Evolutionary conservation across 64 coral and sea anemone genomes (phyloP).

Genomic region (Montipora sp.): DNA sequence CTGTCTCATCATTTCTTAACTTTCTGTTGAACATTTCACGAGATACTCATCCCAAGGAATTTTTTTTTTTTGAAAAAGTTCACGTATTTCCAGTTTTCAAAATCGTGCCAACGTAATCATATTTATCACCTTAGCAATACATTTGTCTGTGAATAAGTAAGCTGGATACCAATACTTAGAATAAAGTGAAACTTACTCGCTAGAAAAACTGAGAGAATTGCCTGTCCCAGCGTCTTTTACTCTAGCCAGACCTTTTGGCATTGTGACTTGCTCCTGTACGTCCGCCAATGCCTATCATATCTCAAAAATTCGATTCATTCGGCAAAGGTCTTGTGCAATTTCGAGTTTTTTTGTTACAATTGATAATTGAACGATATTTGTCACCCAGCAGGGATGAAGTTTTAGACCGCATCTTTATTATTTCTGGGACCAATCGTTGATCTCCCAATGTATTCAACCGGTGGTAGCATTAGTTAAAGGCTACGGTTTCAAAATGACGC

Average conservation of each 20-base stretch:
- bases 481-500: background rate
- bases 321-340: background rate
- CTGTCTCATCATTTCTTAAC: background rate
- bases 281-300: background rate
- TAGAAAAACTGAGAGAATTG: background rate
- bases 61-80: background rate
- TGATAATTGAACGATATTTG: slow-evolving; percentile 35
- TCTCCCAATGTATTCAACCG: background rate
- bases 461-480: background rate
- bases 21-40: background rate
- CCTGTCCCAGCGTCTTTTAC: background rate
- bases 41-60: background rate
- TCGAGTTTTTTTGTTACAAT: background rate
- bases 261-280: background rate
- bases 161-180: background rate
- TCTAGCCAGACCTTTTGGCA: background rate
- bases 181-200: background rate
- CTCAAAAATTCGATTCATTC: slow-evolving; percentile 10
- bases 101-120: background rate
- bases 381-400: slow-evolving; percentile 14
- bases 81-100: background rate
- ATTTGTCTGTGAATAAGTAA: background rate
- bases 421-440: background rate
- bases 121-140: background rate
- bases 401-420: slow-evolving; percentile 8